Percentiles rank a stretch among this genome's conserved stretches.
Evolutionary conservation across 2,888 invertebrate species (phyloP).

Genomic region (Plutella xylostella): DNA sequence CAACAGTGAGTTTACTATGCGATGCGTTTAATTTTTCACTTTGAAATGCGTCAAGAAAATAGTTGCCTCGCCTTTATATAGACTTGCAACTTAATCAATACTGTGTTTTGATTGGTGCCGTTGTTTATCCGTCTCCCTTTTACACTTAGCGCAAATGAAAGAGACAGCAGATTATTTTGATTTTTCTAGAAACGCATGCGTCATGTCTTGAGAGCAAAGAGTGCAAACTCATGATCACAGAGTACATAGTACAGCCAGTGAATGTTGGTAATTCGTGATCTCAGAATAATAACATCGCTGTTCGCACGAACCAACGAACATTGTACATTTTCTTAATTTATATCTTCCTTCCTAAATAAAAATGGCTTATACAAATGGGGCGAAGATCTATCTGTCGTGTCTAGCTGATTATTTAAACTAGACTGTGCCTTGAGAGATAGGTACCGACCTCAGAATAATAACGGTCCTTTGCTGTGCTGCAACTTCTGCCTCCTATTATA

Average conservation of each 20-base stretch:
- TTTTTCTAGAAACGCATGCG: conserved; percentile 31
- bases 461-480: no score
- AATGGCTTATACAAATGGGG: no score
- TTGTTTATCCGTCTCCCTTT: conserved; percentile 24
- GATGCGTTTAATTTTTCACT: conserved; percentile 31
- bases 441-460: no score
- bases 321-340: no score
- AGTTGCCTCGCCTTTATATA: conserved; percentile 27
- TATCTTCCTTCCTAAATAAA: no score
- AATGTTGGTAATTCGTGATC: not conserved
- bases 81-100: conserved; percentile 21
- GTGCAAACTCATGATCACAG: conserved; percentile 5
- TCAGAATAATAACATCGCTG: not conserved
- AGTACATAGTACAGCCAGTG: not conserved
- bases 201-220: conserved; percentile 25
- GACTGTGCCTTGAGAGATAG: no score
- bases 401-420: no score
- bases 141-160: conserved; percentile 19
- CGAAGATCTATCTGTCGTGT: no score
- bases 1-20: conserved; percentile 20
- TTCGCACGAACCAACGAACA: no score
- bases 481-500: no score
- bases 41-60: conserved; percentile 26
- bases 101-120: conserved; percentile 17
- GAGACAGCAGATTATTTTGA: conserved; percentile 15